Conservation (phyloP, 2,888 invertebrate species). For the Pomacea canaliculata region DNA sequence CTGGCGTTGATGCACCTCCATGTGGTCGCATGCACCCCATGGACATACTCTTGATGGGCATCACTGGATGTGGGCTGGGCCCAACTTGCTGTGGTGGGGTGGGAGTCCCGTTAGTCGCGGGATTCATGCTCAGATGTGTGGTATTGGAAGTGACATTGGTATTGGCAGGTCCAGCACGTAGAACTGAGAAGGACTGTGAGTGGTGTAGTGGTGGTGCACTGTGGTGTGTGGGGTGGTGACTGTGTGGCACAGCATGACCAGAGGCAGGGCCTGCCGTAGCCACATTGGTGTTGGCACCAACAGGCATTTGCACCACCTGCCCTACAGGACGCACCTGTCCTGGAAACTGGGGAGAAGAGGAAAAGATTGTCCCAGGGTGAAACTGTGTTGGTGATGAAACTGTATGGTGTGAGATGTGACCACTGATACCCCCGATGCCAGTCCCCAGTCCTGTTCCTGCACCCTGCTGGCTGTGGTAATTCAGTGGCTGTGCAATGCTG, state of each 20-base stretch:
- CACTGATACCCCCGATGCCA: background rate
- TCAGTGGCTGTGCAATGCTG: conserved; percentile 19
- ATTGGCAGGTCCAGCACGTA: conserved; percentile 5
- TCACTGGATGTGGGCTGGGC: conserved; percentile 12
- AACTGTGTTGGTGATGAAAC: conserved; percentile 20
- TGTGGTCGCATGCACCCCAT: conserved; percentile 1
- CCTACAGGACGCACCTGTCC: conserved; percentile 15
- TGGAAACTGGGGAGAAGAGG: conserved; percentile 6
- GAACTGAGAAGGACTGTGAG: conserved; percentile 19
- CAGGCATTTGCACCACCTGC: conserved; percentile 17
- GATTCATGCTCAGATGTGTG: background rate
- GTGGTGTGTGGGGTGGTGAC: conserved; percentile 1
- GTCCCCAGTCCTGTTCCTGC: background rate
- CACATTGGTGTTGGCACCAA: background rate
- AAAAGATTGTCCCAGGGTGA: conserved; percentile 8
- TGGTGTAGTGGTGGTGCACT: conserved; percentile 14
- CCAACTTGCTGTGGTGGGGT: conserved; percentile 7
- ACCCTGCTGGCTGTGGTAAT: conserved; percentile 14
- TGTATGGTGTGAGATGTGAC: conserved; percentile 1
- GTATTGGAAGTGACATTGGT: background rate
- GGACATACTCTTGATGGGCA: conserved; percentile 22
- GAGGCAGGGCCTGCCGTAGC: background rate
- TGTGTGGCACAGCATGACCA: background rate
- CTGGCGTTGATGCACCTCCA: conserved; percentile 17
- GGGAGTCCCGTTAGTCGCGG: background rate